phyloP scores from a whole-genome alignment of 92 coral and sea anemone genomes.

The Umimayanthus kanabou region DNA sequence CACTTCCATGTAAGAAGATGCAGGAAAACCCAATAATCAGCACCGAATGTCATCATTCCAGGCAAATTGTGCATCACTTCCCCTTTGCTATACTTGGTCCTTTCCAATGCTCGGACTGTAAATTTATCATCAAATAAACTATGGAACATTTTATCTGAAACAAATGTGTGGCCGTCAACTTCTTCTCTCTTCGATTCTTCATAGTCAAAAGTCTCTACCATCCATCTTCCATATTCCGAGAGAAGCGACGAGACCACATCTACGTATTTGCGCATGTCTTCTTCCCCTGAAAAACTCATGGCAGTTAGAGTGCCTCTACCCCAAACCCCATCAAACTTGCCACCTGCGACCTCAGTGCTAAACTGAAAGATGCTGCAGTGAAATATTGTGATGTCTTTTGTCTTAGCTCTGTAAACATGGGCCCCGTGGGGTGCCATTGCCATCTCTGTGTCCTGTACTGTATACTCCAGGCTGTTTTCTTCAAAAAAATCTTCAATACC shows the following conservation, averaged over 20 bases:
- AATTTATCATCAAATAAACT: slow-evolving; percentile 9
- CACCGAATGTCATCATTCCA: slow-evolving; percentile 9
- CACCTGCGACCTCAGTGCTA: slow-evolving; percentile 46
- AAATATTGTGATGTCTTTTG: slow-evolving; percentile 61
- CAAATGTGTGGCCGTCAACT: slow-evolving; percentile 8
- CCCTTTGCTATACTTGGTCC: neutral
- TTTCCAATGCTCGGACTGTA: neutral
- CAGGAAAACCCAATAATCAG: slow-evolving; percentile 17
- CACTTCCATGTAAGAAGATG: slow-evolving; percentile 18
- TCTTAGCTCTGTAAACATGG: slow-evolving; percentile 45
- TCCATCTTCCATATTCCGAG: slow-evolving; percentile 54
- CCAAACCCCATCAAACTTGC: slow-evolving; percentile 76
- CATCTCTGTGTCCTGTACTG: slow-evolving; percentile 36
- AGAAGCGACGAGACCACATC: slow-evolving; percentile 54
- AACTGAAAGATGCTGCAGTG: slow-evolving; percentile 52
- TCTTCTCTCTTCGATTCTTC: slow-evolving; percentile 24
- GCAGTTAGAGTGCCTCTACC: slow-evolving; percentile 71
- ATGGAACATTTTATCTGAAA: slow-evolving; percentile 19
- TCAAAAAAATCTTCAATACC: slow-evolving; percentile 59
- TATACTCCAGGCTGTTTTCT: slow-evolving; percentile 61
- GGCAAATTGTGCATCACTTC: slow-evolving; percentile 11
- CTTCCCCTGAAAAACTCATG: slow-evolving; percentile 36
- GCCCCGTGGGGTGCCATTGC: slow-evolving; percentile 17
- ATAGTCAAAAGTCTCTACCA: slow-evolving; percentile 63
- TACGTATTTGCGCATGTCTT: slow-evolving; percentile 41